phyloP scores from a whole-genome alignment of 2,113 vertebrate genomes.

The Merops nubicus region DNA sequence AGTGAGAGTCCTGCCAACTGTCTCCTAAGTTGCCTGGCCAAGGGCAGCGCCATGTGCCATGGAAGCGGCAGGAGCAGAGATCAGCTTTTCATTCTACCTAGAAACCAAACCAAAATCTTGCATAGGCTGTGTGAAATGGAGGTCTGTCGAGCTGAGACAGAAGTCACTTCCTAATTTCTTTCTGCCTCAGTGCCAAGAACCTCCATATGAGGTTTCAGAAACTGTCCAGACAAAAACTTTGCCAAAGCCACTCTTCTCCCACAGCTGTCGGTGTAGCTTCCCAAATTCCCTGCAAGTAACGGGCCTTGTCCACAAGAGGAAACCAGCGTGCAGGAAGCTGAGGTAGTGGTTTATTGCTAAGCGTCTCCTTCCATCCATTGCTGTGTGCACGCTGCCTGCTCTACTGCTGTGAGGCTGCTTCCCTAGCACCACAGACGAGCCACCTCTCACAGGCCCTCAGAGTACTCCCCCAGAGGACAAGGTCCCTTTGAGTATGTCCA shows the following conservation, averaged over 20 bases:
- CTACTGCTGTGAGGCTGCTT: background rate
- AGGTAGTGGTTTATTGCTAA: background rate
- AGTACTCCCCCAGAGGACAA: background rate
- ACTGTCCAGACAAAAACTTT: background rate
- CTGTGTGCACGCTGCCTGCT: accelerated
- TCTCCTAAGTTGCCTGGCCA: background rate
- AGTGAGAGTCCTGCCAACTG: background rate
- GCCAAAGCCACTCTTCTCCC: background rate
- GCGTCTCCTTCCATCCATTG: background rate
- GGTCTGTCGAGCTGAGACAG: background rate
- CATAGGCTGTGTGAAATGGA: background rate
- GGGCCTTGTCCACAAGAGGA: background rate
- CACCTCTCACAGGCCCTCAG: background rate
- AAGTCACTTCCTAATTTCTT: background rate
- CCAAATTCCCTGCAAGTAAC: background rate
- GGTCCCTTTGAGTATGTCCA: accelerated
- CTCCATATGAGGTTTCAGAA: background rate
- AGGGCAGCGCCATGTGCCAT: accelerated
- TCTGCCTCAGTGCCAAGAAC: background rate
- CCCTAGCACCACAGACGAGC: background rate
- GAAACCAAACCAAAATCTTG: background rate
- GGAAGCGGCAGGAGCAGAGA: background rate
- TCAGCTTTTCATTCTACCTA: background rate
- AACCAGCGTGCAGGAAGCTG: background rate
- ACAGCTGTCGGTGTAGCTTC: background rate